Base-by-base conservation (phyloP, 2,888 invertebrate species). In the Tinea pellionella region DNA sequence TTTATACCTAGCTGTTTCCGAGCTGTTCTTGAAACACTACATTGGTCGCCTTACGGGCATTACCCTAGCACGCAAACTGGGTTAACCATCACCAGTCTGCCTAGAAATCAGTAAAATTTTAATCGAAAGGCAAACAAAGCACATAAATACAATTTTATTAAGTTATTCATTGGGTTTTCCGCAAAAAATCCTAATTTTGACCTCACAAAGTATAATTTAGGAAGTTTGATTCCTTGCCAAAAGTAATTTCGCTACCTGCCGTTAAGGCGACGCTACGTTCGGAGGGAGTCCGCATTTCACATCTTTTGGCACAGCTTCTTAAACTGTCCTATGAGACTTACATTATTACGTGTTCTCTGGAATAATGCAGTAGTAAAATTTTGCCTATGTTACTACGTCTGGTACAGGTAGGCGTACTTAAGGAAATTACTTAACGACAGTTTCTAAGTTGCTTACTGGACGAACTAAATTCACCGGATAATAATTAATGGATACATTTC, bases 231-330 rank as follows among this genome's bases (percentile, higher is more conserved):
- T 74, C 69, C 67, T 67, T 67, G 77, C 78, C 78, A 78, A 80
- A 73, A 75, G 76, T 75, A 76, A 77, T 76, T 70, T 73, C 42
- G 60, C 42, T 62, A 62, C 62, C 62, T 62, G 62, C 59, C 56
- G 41, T 41, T 43, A 59, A 59, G 53, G 60, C 60, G 55, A 15
- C 53, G 61, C 62, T 24, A 60, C 59, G 55, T 55, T 55, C 60
- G 60, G 63, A 43, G 63, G 59, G 61, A 72, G 73, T 73, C 66
- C 66, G 68, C 71, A 69, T 72, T 75, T 75, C 74, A 71, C 69
- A 70, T 69, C 71, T 78, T 71, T 80, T 82, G 81, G 82, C 82
- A 81, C 76, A 71, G 69, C 69, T 72, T 74, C 77, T 76, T 78
- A 75, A 75, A 76, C 65, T 64, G 63, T 64, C 65, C 65, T 64